Percentiles rank a stretch among this genome's conserved stretches.
These are phyloP conservation scores for Sebastes trivittatus DNA, from an alignment of 2,797 vertebrate genomes.

Conservation along the genomic window DNA sequence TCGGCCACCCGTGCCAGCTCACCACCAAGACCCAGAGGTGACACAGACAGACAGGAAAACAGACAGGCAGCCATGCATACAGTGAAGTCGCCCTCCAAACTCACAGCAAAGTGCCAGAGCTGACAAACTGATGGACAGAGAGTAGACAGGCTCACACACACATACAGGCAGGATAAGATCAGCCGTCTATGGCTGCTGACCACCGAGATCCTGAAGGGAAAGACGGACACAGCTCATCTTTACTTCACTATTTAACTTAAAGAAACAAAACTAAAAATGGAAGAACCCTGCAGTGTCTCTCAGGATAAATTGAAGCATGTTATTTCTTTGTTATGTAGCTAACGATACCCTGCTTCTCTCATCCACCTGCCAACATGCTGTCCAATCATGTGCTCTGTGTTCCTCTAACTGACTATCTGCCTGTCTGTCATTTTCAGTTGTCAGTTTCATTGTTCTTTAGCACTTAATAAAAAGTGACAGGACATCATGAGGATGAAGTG, in stretches of 20 bases:
- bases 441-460: neutral
- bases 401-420: neutral
- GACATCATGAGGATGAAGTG: conserved; percentile 27
- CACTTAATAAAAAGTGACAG: conserved; percentile 35
- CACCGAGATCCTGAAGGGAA: conserved; percentile 3
- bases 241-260: conserved; percentile 6
- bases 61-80: conserved; percentile 7
- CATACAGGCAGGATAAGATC: neutral
- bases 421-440: neutral
- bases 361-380: neutral
- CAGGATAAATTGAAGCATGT: neutral
- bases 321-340: neutral
- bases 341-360: neutral
- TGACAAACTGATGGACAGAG: conserved; percentile 32
- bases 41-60: conserved; percentile 43
- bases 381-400: neutral
- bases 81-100: neutral
- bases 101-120: conserved; percentile 32
- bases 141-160: neutral
- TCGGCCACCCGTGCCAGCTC: conserved; percentile 94
- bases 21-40: conserved; percentile 99
- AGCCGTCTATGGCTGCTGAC: neutral
- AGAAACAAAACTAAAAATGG: neutral
- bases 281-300: neutral
- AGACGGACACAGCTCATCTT: conserved; percentile 7